phyloP scores from a whole-genome alignment of 64 coral and sea anemone species.

The Pocillopora damicornis region DNA sequence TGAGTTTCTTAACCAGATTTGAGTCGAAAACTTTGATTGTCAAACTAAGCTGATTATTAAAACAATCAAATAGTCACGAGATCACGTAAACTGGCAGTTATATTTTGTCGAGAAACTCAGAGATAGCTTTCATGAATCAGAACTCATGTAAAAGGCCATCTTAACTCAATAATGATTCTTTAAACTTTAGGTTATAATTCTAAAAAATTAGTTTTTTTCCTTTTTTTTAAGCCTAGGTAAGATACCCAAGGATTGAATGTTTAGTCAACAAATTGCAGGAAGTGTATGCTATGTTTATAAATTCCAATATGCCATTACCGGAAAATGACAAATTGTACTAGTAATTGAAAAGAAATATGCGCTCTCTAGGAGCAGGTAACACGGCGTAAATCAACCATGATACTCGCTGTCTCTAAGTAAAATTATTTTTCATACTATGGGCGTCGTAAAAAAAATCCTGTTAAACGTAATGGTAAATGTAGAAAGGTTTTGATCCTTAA shows the following conservation, averaged over 20 bases:
- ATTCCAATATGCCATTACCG: background rate
- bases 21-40: constrained; percentile 12
- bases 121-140: background rate
- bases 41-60: constrained; percentile 35
- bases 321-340: background rate
- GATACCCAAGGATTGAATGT: background rate
- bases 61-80: constrained; percentile 32
- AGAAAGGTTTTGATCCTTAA: too few species aligned
- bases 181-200: background rate
- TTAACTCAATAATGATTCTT: background rate
- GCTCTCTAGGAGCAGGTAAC: background rate
- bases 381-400: too few species aligned
- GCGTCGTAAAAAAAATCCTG: too few species aligned
- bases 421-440: too few species aligned
- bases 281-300: constrained; percentile 8
- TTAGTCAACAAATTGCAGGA: constrained; percentile 31
- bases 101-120: background rate
- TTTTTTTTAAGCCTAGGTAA: background rate
- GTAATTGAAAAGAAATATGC: background rate
- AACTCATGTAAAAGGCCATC: background rate
- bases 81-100: background rate
- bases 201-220: background rate
- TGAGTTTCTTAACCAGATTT: constrained; percentile 35
- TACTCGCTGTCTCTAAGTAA: too few species aligned
- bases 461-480: too few species aligned